Evolutionary conservation across 2,797 vertebrate species (phyloP).

Genomic region (Echeneis naucrates): DNA sequence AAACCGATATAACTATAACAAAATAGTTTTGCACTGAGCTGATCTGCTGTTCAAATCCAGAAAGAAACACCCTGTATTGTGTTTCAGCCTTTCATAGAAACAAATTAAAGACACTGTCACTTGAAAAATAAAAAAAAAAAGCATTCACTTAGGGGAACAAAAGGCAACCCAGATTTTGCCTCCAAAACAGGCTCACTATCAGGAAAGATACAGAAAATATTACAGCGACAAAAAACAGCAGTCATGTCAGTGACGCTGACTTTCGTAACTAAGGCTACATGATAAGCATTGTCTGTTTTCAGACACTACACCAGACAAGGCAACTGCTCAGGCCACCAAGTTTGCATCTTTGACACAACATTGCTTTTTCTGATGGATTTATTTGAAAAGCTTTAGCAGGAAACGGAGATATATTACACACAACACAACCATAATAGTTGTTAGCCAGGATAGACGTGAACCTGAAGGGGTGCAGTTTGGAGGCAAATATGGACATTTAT

Average conservation of each 20-base stretch:
- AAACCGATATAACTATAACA: background rate
- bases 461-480: too few relatives aligned
- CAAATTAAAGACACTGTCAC: background rate
- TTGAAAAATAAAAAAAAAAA: background rate
- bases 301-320: too few relatives aligned
- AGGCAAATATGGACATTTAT: too few relatives aligned
- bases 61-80: background rate
- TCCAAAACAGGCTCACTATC: background rate
- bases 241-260: background rate
- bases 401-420: too few relatives aligned
- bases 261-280: too few relatives aligned
- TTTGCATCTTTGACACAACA: conserved; percentile 1
- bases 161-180: background rate
- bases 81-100: conserved; percentile 10
- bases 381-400: background rate
- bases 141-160: background rate
- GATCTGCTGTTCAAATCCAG: background rate
- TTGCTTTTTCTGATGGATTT: background rate
- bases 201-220: background rate
- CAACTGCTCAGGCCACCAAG: background rate
- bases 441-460: too few relatives aligned
- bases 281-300: background rate
- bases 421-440: too few relatives aligned
- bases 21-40: background rate
- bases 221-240: background rate